phyloP scores from a whole-genome alignment of 2,888 invertebrate species.

The Oligia latruncula region DNA sequence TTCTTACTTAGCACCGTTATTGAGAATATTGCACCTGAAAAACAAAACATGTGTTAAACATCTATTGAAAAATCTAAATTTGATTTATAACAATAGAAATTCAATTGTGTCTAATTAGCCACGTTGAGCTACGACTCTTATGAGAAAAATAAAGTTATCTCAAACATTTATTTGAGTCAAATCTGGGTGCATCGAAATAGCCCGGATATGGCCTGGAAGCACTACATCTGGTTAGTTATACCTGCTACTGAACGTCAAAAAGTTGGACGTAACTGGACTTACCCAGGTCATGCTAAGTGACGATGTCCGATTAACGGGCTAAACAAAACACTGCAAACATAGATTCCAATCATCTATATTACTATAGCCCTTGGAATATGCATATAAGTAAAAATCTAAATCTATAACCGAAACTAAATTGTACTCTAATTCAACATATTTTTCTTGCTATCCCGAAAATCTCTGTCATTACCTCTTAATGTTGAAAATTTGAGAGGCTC shows the following conservation, averaged over 20 bases:
- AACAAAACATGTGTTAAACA: neutral
- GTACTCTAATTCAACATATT: neutral
- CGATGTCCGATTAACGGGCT: neutral
- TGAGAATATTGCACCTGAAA: slow-evolving; percentile 85
- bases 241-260: neutral
- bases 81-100: too few species aligned
- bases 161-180: neutral
- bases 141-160: too few species aligned
- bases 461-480: slow-evolving; percentile 32
- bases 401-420: neutral
- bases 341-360: neutral
- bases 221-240: neutral
- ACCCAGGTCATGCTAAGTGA: neutral
- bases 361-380: neutral
- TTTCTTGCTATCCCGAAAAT: neutral
- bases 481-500: slow-evolving; percentile 33
- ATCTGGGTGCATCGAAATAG: neutral
- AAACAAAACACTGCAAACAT: neutral
- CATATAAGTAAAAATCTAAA: neutral
- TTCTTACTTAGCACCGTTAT: slow-evolving; percentile 83
- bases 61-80: too few species aligned
- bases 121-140: too few species aligned
- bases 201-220: neutral
- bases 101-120: too few species aligned
- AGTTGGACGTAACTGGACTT: neutral